Evolutionary conservation across 2,888 invertebrate species (phyloP).

Genomic region (Antheraea assamensis): DNA sequence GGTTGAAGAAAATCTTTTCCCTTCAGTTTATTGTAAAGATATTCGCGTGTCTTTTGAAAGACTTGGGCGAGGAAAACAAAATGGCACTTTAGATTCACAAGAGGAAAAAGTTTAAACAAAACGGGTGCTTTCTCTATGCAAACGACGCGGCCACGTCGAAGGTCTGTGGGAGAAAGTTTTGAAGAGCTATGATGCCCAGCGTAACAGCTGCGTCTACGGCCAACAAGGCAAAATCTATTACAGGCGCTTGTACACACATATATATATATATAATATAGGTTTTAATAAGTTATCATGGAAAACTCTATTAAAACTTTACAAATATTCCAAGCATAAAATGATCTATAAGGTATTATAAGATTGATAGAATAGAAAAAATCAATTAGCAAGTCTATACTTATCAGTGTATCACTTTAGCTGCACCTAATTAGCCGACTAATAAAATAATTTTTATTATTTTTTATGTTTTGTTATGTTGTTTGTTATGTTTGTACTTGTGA

Average conservation of each 20-base stretch:
- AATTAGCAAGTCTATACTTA: too few relatives aligned
- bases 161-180: conserved; percentile 61
- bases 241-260: neutral
- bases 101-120: conserved; percentile 65
- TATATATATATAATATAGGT: conserved; percentile 3
- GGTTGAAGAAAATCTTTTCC: conserved; percentile 42
- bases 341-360: neutral
- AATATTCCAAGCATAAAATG: too few relatives aligned
- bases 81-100: conserved; percentile 62
- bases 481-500: too few relatives aligned
- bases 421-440: too few relatives aligned
- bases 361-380: too few relatives aligned
- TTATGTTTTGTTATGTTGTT: too few relatives aligned
- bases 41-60: conserved; percentile 33
- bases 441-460: too few relatives aligned
- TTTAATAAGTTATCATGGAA: neutral
- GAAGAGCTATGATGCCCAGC: conserved; percentile 33
- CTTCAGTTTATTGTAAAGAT: conserved; percentile 30
- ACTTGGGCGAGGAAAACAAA: conserved; percentile 56
- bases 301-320: too few relatives aligned
- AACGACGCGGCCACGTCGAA: conserved; percentile 47
- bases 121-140: conserved; percentile 71
- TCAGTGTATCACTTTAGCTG: too few relatives aligned
- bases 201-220: conserved; percentile 25
- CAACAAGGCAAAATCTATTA: conserved; percentile 1